These are phyloP conservation scores for Agapornis roseicollis DNA, from an alignment of 2,113 vertebrate genomes.

Conservation along the genomic window DNA sequence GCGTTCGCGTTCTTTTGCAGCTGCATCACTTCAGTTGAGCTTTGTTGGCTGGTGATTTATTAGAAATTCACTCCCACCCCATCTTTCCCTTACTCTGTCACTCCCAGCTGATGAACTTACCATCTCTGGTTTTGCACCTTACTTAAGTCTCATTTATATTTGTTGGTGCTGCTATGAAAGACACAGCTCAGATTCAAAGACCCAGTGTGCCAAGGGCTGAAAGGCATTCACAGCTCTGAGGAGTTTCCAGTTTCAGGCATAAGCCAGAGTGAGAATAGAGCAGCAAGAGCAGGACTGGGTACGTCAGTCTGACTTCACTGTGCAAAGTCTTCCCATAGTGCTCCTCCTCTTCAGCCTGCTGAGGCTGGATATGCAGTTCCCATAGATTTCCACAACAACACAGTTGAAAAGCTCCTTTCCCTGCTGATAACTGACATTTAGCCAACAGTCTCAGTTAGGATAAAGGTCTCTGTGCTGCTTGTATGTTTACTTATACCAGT, in stretches of 20 bases:
- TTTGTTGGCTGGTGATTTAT: neutral
- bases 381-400: neutral
- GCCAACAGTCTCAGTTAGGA: neutral
- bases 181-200: neutral
- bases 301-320: neutral
- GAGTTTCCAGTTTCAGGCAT: neutral
- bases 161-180: neutral
- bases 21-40: neutral
- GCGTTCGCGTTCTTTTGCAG: neutral
- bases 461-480: neutral
- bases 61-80: neutral
- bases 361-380: neutral
- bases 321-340: neutral
- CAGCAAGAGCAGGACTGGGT: neutral
- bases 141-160: neutral
- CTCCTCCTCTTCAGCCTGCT: neutral
- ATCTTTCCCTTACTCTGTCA: neutral
- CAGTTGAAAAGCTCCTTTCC: neutral
- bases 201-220: rapidly evolving
- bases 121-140: neutral
- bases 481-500: neutral
- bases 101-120: neutral
- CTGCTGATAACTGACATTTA: neutral
- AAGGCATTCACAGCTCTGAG: neutral
- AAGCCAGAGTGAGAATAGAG: neutral